Conservation (phyloP, 2,888 invertebrate species). For the Orthonychiurus folsomi region DNA sequence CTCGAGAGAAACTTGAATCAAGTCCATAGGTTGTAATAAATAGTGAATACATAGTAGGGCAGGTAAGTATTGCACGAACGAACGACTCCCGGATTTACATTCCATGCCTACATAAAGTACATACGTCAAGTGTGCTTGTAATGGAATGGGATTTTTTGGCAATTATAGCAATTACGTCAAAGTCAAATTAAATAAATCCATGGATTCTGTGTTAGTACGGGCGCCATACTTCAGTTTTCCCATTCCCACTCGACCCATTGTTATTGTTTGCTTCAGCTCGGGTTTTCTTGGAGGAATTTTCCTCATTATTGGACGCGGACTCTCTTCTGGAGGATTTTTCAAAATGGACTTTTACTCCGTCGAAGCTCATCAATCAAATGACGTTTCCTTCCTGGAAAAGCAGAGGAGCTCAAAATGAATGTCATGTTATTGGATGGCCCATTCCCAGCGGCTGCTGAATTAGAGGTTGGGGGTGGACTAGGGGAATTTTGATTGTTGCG, state of each 20-base stretch:
- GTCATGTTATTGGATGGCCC: neutral
- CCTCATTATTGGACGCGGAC: neutral
- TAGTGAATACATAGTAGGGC: too few relatives aligned
- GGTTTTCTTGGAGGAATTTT: neutral
- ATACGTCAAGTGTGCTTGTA: too few relatives aligned
- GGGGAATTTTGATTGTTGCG: conserved; percentile 16
- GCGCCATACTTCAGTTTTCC: conserved; percentile 35
- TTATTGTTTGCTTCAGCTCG: conserved; percentile 11
- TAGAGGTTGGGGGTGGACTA: conserved; percentile 20
- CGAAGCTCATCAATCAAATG: conserved; percentile 37
- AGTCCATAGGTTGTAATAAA: too few relatives aligned
- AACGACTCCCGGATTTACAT: neutral
- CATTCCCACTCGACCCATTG: conserved; percentile 15
- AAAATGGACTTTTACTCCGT: conserved; percentile 27
- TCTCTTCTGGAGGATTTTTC: neutral
- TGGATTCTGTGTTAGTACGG: conserved; percentile 28
- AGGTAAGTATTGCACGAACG: too few relatives aligned
- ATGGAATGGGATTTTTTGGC: too few relatives aligned
- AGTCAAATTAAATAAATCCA: too few relatives aligned
- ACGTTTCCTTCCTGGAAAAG: conserved; percentile 19
- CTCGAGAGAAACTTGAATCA: too few relatives aligned
- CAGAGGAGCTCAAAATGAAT: neutral
- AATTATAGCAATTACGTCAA: too few relatives aligned
- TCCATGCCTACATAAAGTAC: neutral
- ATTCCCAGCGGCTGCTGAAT: neutral